Evolutionary conservation across 1,140 invertebrate genomes (phyloP), one percentile per base, ranked within the genome.

Genomic region (Nixonia krombeini): DNA sequence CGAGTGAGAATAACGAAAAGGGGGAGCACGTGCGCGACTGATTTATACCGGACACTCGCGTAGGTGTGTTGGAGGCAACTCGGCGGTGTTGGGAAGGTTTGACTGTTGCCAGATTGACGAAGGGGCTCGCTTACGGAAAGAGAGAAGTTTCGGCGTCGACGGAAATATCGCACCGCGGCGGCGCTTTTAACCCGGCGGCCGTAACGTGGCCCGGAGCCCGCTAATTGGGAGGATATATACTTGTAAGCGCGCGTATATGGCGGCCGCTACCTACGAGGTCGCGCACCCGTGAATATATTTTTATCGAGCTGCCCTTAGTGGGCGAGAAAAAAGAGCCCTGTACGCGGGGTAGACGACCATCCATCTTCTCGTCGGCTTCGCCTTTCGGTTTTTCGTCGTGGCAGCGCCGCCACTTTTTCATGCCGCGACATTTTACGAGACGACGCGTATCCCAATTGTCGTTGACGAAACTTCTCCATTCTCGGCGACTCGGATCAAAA

Each of bases 161-260:
- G 81, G 80, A 83, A 84, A 83, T 84, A 84, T 84, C 81, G 75
- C 72, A 65, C 65, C 71, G 65, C 62, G 67, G 46, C 76, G 73
- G 75, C 78, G 73, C 75, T 77, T 77, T 79, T 74, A 79, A 79
- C 77, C 74, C 65, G 66, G 74, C 74, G 63, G 68, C 68, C 56
- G 63, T 71, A 71, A 63, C 61, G 72, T 73, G 78, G 72, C 64
- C 72, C 59, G 68, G 57, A 75, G 70, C 70, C 61, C 82, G 80
- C 81, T 85, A 83, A 83, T 85, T 85, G 82, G 83, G 73, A 81
- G 79, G 69, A 74, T 76, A 78, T 76, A 75, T 76, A 68, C 68
- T 40, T 62, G 47, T 35, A 52, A 49, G 50, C 33, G 50, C 33
- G 55, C 56, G 51, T 56, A 53, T 57, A 68, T 13, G 15, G 12